phyloP scores from a whole-genome alignment of 2,113 vertebrate genomes.

The Oreochromis niloticus region DNA sequence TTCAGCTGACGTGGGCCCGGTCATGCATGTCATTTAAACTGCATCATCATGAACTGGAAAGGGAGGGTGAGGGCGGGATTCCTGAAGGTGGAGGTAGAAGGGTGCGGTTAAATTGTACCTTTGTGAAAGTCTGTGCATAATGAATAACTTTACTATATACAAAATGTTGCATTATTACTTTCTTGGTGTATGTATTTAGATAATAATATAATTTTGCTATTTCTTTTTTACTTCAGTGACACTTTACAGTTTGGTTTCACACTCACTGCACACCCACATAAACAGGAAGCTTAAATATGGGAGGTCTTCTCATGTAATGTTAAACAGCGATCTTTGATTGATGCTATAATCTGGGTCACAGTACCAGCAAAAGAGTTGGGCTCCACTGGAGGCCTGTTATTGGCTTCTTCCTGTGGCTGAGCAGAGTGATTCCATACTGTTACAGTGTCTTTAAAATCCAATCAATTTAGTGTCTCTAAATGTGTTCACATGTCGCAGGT shows the following conservation, averaged over 20 bases:
- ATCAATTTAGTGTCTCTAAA: neutral
- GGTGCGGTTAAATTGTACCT: conserved; percentile 25
- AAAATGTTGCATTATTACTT: neutral
- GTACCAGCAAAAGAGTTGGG: neutral
- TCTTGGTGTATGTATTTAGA: conserved; percentile 3
- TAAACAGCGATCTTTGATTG: neutral
- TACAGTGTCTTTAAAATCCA: neutral
- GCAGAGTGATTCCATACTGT: neutral
- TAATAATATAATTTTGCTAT: conserved; percentile 11
- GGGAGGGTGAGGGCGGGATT: neutral
- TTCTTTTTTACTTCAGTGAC: neutral
- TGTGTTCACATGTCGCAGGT: neutral
- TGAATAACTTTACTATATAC: conserved; percentile 17
- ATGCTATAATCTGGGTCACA: neutral
- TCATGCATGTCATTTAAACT: conserved; percentile 71
- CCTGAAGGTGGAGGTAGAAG: neutral
- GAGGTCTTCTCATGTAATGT: neutral
- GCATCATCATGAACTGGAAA: conserved; percentile 51
- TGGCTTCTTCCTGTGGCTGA: neutral
- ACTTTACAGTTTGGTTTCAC: neutral
- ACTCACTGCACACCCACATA: conserved; percentile 1
- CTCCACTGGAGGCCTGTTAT: neutral
- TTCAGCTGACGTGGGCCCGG: neutral
- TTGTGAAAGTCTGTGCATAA: conserved; percentile 56
- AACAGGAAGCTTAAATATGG: neutral